phyloP scores from a whole-genome alignment of 2,113 vertebrate genomes.

The Corynorhinus townsendii region DNA sequence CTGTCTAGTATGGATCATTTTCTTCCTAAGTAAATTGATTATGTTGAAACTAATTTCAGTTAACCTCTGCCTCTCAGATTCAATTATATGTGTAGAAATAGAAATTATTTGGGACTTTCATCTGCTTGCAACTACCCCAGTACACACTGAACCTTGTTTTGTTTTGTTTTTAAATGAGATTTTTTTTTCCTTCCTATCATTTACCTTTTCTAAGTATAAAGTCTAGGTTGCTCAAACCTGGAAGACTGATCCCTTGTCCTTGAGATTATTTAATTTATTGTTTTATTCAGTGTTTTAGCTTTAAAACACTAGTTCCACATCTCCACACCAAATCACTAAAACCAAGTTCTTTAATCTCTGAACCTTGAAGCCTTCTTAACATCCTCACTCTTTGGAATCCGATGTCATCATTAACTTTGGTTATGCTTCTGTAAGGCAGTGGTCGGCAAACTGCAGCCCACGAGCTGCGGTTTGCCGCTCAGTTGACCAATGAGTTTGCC shows the following conservation, averaged over 20 bases:
- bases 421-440: background rate
- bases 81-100: background rate
- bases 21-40: constrained; percentile 3
- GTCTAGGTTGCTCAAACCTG: background rate
- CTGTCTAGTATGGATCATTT: background rate
- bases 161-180: background rate
- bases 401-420: background rate
- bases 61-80: background rate
- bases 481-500: no score
- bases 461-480: no score
- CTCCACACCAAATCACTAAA: background rate
- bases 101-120: background rate
- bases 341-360: background rate
- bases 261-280: background rate
- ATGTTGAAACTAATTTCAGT: background rate
- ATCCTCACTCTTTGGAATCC: background rate
- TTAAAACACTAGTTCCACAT: background rate
- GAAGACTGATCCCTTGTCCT: background rate
- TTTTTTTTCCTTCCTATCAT: background rate
- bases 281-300: background rate
- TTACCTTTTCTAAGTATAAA: constrained; percentile 21
- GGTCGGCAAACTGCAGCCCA: no score
- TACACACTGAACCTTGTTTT: background rate
- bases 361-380: background rate
- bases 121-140: background rate